phyloP scores from a whole-genome alignment of 2,888 invertebrate genomes.

The Diarsia mendica region DNA sequence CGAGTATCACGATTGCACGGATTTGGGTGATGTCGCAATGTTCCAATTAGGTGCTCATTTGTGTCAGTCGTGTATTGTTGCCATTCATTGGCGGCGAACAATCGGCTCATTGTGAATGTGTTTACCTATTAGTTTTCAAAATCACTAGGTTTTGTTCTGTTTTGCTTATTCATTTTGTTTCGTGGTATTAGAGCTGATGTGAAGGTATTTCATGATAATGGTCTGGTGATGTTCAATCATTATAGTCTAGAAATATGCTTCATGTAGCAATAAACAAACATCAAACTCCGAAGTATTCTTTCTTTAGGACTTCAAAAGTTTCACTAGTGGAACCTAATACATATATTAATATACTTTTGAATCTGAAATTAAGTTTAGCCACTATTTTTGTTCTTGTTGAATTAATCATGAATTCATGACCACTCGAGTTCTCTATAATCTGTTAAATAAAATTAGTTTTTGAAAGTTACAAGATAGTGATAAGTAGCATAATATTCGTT shows the following conservation, averaged over 20 bases:
- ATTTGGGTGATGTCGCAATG: slow-evolving; percentile 85
- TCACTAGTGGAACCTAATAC: not conserved
- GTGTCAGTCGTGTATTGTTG: slow-evolving; percentile 86
- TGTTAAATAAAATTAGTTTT: too few relatives aligned
- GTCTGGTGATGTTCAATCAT: not conserved
- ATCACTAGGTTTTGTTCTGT: slow-evolving; percentile 68
- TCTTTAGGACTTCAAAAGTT: not conserved
- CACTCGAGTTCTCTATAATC: too few relatives aligned
- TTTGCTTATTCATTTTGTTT: slow-evolving; percentile 47
- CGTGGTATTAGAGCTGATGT: slow-evolving; percentile 14
- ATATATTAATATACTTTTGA: not conserved
- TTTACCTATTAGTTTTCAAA: slow-evolving; percentile 79
- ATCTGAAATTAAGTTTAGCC: not conserved
- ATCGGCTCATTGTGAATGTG: slow-evolving; percentile 79
- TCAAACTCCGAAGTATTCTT: not conserved
- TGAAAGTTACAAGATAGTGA: too few relatives aligned
- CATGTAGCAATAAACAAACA: not conserved
- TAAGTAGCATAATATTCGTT: not conserved
- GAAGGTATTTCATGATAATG: not conserved
- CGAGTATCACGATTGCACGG: slow-evolving; percentile 80
- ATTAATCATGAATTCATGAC: too few relatives aligned
- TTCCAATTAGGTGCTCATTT: slow-evolving; percentile 89
- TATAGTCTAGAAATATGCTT: too few relatives aligned
- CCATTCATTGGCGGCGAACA: slow-evolving; percentile 85
- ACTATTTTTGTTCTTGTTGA: too few relatives aligned